Base-by-base conservation (phyloP, 2,888 invertebrate species). In the Quadroppia sp. region DNA sequence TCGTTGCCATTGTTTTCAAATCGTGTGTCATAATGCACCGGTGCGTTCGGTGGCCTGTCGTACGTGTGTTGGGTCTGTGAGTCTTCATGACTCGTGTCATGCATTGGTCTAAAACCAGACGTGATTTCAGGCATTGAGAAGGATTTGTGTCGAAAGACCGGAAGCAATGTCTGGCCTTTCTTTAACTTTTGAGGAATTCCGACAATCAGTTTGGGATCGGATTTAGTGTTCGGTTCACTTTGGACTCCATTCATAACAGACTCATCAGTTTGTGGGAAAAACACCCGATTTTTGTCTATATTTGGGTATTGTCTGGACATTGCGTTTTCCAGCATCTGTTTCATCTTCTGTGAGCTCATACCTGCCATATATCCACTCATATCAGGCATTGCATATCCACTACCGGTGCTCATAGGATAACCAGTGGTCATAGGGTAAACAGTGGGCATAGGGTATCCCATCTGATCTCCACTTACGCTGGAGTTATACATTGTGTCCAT, bases 191-290 rank as follows among this genome's bases (percentile, higher is more conserved):
- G 9, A 53, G 53, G 53, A n/a, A n/a, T n/a, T 6, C 30, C 61
- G 13, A 61, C 30, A 28, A 61, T 32, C 32, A 61, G 1, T 9
- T 17, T 61, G 28, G 61, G 61, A 4, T 28, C 9, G 30, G 61
- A 28, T 4, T 30, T 2, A 32, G 61, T 3, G 13, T 13, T 61
- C 17, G 61, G 61, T 1, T 28, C n/a, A 32, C 30, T 32, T 30
- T 61, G 28, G 1, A 61, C 4, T 4, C 32, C 32, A 30, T 28
- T 61, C 15, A 28, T 61, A 11, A 30, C n/a, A 2, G 61, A 30
- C 17, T 61, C 61, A 9, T 61, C 61, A 7, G 15, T 61, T 28
- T 61, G 30, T 13, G 61, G 61, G 30, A 30, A 61, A 61, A 17
- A 61, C n/a, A 61, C 25, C 17, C 30, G 6, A 32, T 32, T 30